phyloP scores from a whole-genome alignment of 2,797 vertebrate species.

The Hylomyscus alleni region DNA sequence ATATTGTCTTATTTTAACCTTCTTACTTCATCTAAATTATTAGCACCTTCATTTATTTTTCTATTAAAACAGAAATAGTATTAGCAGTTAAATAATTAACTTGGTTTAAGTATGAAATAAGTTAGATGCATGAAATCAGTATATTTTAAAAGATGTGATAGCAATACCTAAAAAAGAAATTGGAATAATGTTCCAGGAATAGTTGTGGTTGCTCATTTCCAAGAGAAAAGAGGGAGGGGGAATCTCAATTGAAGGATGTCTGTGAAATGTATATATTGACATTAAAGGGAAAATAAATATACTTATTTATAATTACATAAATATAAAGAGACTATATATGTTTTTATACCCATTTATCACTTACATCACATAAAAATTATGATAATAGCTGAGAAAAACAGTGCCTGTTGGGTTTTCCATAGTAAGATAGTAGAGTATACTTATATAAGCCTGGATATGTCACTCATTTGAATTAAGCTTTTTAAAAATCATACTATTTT shows the following conservation, averaged over 20 bases:
- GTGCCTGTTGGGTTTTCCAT: background rate
- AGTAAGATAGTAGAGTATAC: background rate
- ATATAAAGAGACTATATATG: background rate
- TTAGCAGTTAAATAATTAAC: background rate
- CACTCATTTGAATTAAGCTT: background rate
- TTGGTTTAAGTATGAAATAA: conserved; percentile 14
- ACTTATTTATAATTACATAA: too few species aligned
- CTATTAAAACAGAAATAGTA: conserved; percentile 14
- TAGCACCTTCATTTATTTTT: background rate
- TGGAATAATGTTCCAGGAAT: background rate
- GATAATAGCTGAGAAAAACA: background rate
- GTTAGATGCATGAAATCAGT: background rate
- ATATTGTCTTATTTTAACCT: background rate
- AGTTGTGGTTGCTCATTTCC: background rate
- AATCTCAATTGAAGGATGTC: background rate
- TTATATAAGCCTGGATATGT: background rate
- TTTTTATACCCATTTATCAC: background rate
- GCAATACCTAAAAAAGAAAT: background rate
- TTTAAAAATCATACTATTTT: background rate
- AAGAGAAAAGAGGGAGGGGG: background rate
- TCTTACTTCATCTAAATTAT: conserved; percentile 15
- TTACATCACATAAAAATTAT: background rate
- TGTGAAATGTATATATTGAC: background rate
- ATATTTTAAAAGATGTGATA: background rate
- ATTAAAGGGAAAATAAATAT: background rate